phyloP scores from a whole-genome alignment of 1,140 invertebrate genomes.

The Chelonus insularis region DNA sequence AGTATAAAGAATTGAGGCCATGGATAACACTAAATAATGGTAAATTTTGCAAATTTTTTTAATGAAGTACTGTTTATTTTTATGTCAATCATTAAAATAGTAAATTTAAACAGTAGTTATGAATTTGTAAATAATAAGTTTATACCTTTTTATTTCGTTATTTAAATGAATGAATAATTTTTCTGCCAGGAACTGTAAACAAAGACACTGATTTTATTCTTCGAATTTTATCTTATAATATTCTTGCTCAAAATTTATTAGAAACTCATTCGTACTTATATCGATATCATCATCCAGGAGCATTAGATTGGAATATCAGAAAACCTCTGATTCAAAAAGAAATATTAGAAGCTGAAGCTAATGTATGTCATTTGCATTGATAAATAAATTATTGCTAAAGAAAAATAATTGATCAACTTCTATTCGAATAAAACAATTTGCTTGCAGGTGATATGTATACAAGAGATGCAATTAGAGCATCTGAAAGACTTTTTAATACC shows the following conservation, averaged over 20 bases:
- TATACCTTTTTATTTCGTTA: too few species aligned
- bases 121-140: too few species aligned
- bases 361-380: slow-evolving; percentile 67
- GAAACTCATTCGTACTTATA: slow-evolving; percentile 79
- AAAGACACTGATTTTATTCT: slow-evolving; percentile 45
- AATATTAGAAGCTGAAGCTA: slow-evolving; percentile 70
- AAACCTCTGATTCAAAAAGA: slow-evolving; percentile 71
- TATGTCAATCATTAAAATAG: too few species aligned
- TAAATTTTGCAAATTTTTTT: too few species aligned
- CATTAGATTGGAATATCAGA: slow-evolving; percentile 73
- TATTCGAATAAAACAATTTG: slow-evolving; percentile 28
- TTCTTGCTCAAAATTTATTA: slow-evolving; percentile 82
- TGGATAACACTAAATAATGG: slow-evolving; percentile 45
- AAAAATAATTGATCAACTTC: slow-evolving; percentile 13
- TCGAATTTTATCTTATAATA: slow-evolving; percentile 78
- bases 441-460: slow-evolving; percentile 76
- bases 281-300: slow-evolving; percentile 60
- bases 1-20: slow-evolving; percentile 46
- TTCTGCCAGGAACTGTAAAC: slow-evolving; percentile 38
- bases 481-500: slow-evolving; percentile 65
- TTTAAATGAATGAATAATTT: too few species aligned
- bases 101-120: too few species aligned
- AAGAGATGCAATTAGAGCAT: slow-evolving; percentile 85
- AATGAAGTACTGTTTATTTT: too few species aligned
- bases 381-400: too few species aligned